Conservation (phyloP, 2,888 invertebrate species). For the Hirtodrosophila cameraria region DNA sequence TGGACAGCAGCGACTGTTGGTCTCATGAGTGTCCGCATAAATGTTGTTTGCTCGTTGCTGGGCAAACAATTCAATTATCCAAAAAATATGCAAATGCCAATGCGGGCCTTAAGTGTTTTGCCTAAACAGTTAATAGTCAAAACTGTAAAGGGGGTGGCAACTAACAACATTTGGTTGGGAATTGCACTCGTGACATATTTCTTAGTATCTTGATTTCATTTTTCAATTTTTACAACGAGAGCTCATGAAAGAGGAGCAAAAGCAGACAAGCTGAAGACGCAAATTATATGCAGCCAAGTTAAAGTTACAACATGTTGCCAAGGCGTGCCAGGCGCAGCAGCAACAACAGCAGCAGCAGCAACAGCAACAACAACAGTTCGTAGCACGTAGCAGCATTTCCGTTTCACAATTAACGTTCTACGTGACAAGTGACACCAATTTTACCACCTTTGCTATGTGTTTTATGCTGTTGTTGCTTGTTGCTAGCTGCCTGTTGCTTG, state of each 20-base stretch:
- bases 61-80: slow-evolving; percentile 82
- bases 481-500: slow-evolving; percentile 39
- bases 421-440: slow-evolving; percentile 82
- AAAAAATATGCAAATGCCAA: slow-evolving; percentile 72
- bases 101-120: slow-evolving; percentile 51
- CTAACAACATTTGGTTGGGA: slow-evolving; percentile 12
- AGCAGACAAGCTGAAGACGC: slow-evolving; percentile 47
- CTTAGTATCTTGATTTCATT: slow-evolving; percentile 74
- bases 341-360: slow-evolving; percentile 25
- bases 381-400: slow-evolving; percentile 69
- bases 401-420: slow-evolving; percentile 80
- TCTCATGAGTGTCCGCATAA: slow-evolving; percentile 79
- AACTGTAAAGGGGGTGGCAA: not conserved
- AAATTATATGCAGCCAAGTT: slow-evolving; percentile 68
- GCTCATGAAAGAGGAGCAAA: slow-evolving; percentile 39
- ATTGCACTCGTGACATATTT: slow-evolving; percentile 75
- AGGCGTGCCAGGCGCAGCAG: slow-evolving; percentile 57
- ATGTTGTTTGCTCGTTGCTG: slow-evolving; percentile 73
- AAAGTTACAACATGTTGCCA: slow-evolving; percentile 66
- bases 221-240: slow-evolving; percentile 72
- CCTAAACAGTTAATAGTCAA: slow-evolving; percentile 14
- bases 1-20: slow-evolving; percentile 67
- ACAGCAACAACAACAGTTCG: slow-evolving; percentile 31
- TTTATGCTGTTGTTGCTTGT: slow-evolving; percentile 58
- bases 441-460: slow-evolving; percentile 78